Conservation (phyloP, 2,797 vertebrate species). For the Mus minutoides region DNA sequence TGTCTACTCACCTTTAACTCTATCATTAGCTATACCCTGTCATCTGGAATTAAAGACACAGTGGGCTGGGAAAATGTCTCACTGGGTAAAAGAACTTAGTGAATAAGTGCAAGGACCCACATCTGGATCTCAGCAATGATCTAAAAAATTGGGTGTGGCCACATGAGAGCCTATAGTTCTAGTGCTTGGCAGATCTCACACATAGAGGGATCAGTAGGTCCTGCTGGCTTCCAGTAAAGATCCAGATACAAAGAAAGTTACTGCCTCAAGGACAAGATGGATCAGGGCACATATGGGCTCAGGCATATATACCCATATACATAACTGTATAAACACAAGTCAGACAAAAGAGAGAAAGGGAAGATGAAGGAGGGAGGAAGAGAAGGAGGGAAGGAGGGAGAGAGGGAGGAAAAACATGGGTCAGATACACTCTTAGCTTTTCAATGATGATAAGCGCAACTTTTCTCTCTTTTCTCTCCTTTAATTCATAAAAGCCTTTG, state of each 20-base stretch:
- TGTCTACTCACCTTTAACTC: background rate
- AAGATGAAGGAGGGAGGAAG: background rate
- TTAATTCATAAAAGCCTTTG: background rate
- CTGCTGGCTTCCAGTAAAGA: background rate
- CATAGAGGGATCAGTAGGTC: background rate
- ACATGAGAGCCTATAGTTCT: background rate
- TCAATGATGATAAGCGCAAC: background rate
- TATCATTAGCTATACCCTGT: background rate
- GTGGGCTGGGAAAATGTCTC: no score
- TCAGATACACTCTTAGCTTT: background rate
- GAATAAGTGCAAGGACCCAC: background rate
- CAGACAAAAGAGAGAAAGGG: background rate
- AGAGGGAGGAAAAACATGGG: background rate
- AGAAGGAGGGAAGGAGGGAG: background rate
- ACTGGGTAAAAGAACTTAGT: background rate
- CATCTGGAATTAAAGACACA: background rate
- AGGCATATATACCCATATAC: background rate
- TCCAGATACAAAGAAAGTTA: background rate
- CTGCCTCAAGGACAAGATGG: no score
- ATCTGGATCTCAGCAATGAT: background rate
- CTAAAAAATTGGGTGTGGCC: background rate
- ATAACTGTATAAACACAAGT: background rate
- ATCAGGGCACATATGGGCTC: background rate
- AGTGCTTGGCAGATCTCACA: background rate
- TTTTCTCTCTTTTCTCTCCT: background rate